Conservation (phyloP, 2,888 invertebrate species). For the Helicoverpa assulta region DNA sequence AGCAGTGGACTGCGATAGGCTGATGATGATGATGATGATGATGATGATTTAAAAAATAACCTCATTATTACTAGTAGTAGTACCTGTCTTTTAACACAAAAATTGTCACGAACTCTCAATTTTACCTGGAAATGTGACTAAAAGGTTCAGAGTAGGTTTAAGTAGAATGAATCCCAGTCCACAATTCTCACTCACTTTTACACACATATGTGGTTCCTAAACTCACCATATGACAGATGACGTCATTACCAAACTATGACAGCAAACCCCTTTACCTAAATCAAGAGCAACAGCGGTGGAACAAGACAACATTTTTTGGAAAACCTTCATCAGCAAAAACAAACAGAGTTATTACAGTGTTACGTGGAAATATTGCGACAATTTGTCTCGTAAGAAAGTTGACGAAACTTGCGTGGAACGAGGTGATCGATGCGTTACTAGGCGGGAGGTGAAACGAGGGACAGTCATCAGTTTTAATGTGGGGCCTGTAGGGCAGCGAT, state of each 20-base stretch:
- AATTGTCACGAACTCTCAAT: too few relatives aligned
- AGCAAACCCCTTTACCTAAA: conserved; percentile 15
- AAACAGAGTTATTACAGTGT: conserved; percentile 51
- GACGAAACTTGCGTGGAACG: conserved; percentile 37
- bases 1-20: too few relatives aligned
- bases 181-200: too few relatives aligned
- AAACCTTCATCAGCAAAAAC: conserved; percentile 47
- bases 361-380: conserved; percentile 47
- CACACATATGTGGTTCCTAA: not conserved
- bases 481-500: conserved; percentile 54
- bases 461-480: conserved; percentile 64
- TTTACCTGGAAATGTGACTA: too few relatives aligned
- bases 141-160: too few relatives aligned
- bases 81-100: too few relatives aligned
- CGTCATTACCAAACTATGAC: not conserved
- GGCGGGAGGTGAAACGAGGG: conserved; percentile 69
- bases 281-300: conserved; percentile 14
- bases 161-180: too few relatives aligned
- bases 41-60: too few relatives aligned
- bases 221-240: not conserved
- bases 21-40: too few relatives aligned
- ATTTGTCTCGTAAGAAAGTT: conserved; percentile 48
- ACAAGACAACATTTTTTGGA: conserved; percentile 27
- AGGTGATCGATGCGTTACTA: conserved; percentile 74
- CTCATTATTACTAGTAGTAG: too few relatives aligned